Evolutionary conservation across 2,113 vertebrate genomes (phyloP).

Genomic region (Numida meleagris): DNA sequence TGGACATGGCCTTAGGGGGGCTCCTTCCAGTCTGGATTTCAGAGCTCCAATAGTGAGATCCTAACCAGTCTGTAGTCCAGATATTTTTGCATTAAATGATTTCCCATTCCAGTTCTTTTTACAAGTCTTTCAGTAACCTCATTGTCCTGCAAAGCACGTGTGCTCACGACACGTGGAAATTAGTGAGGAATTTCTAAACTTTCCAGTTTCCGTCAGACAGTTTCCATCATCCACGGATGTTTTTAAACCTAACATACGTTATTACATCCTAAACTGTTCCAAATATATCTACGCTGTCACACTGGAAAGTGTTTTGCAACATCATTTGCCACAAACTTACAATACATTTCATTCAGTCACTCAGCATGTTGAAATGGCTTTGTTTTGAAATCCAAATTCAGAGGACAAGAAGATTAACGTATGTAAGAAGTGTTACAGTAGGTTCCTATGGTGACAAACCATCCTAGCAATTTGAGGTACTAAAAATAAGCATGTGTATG

Average conservation of each 20-base stretch:
- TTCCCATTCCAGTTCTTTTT: not conserved
- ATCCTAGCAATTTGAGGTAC: not conserved
- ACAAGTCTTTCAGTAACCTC: not conserved
- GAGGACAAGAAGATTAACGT: not conserved
- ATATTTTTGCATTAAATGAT: not conserved
- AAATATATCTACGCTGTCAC: not conserved
- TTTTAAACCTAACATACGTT: not conserved
- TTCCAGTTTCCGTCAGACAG: not conserved
- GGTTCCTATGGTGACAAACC: slow-evolving; percentile 10
- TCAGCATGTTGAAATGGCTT: slow-evolving; percentile 42
- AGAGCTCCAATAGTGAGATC: not conserved
- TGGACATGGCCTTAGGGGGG: not conserved
- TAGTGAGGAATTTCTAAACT: not conserved
- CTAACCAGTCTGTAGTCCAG: not conserved
- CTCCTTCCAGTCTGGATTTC: not conserved
- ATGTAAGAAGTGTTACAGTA: not conserved
- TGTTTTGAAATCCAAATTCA: slow-evolving; percentile 27
- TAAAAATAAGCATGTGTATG: not conserved
- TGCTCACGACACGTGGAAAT: not conserved
- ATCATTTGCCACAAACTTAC: not conserved
- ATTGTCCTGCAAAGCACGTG: not conserved
- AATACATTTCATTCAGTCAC: slow-evolving; percentile 14
- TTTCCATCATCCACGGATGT: slow-evolving; percentile 3
- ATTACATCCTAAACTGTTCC: not conserved
- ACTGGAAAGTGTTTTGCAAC: not conserved